Percentiles rank a stretch among this genome's conserved stretches.
These are phyloP conservation scores for Tauraco hartlaubi DNA, from an alignment of 2,797 vertebrate species.

Conservation along the genomic window DNA sequence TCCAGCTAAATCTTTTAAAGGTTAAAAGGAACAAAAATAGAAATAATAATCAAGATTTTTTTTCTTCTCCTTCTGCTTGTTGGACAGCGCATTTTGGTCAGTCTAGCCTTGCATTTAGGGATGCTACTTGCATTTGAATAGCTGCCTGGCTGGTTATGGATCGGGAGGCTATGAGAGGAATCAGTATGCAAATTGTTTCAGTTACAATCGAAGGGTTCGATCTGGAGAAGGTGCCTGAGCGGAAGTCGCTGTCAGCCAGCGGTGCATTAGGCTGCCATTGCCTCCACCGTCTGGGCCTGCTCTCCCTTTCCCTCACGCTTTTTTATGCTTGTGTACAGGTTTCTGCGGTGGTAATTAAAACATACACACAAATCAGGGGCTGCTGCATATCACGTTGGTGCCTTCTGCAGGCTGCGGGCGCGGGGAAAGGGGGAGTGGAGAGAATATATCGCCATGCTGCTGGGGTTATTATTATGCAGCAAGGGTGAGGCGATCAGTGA, in stretches of 20 bases:
- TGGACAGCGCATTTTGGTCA: slow-evolving; percentile 76
- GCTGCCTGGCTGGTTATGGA: slow-evolving; percentile 93
- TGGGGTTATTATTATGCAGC: slow-evolving; percentile 75
- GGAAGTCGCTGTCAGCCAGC: slow-evolving; percentile 92
- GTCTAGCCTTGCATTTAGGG: slow-evolving; percentile 87
- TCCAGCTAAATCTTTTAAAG: slow-evolving; percentile 79
- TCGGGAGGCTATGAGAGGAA: slow-evolving; percentile 92
- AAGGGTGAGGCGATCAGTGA: slow-evolving; percentile 74
- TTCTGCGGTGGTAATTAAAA: slow-evolving; percentile 77
- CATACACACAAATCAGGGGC: slow-evolving; percentile 65
- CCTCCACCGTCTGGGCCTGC: slow-evolving; percentile 72
- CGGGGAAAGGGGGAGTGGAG: slow-evolving; percentile 11
- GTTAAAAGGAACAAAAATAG: slow-evolving; percentile 65
- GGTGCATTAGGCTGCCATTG: slow-evolving; percentile 86
- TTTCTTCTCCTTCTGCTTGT: slow-evolving; percentile 70
- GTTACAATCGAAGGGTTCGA: slow-evolving; percentile 99
- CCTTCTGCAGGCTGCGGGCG: slow-evolving; percentile 61
- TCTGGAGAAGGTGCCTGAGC: slow-evolving; percentile 87
- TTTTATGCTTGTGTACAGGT: slow-evolving; percentile 71
- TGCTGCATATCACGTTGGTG: slow-evolving; percentile 54
- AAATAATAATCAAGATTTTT: slow-evolving; percentile 47
- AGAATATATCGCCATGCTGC: slow-evolving; percentile 46
- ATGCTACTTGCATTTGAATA: slow-evolving; percentile 94
- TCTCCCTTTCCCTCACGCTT: slow-evolving; percentile 44
- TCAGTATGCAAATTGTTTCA: slow-evolving; percentile 99